Evolutionary conservation across 35 echinoderm and acorn worm genomes (phyloP), one percentile per base, ranked within the genome.

Genomic region (Holothuria glaberrima): DNA sequence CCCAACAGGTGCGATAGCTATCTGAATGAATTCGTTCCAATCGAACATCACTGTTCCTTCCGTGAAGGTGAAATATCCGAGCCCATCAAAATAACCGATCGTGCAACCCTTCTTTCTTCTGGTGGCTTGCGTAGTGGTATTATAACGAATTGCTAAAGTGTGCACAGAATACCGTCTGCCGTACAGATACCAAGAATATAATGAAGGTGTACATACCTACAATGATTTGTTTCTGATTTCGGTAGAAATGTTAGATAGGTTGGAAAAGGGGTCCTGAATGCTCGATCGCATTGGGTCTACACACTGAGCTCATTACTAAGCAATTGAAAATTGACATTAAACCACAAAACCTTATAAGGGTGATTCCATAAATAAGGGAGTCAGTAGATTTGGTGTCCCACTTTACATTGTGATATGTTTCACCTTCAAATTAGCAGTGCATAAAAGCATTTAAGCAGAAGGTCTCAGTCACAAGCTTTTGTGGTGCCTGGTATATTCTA

Each of bases 191-290:
- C 83, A 86, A 24, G 63, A 86, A 68, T 35, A 68, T 26, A 20
- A 33, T 13, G 63, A 86, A 18, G 83, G 32, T 22, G 63, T 86
- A 12, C 83, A 86, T 26, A 86, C 66, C 28, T 86, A 86, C 59
- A 86, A 86, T 48, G 83, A 86, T 29, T 20, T 86, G 20, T 86
- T 86, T 48, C 24, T 86, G 5, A 27, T 86, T 12, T 86, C 83
- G 9, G 13, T 85, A 12, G 56, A 85, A 85, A 29, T 85, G 27
- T 54, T 85, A 26, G 81, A 85, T 34, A 16, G 52, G 9, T 85
- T 85, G 27, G 81, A 85, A 29, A 85, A 85, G n/a, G 36, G 81
- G 81, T 33, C 52, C 34, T 6, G 54, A 85, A 30, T 85, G 81
- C 61, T 61, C 56, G 4, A 85, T 85, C 29, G 81, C 81, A 26